phyloP scores from a whole-genome alignment of 1,140 invertebrate species.

The Aphis gossypii region DNA sequence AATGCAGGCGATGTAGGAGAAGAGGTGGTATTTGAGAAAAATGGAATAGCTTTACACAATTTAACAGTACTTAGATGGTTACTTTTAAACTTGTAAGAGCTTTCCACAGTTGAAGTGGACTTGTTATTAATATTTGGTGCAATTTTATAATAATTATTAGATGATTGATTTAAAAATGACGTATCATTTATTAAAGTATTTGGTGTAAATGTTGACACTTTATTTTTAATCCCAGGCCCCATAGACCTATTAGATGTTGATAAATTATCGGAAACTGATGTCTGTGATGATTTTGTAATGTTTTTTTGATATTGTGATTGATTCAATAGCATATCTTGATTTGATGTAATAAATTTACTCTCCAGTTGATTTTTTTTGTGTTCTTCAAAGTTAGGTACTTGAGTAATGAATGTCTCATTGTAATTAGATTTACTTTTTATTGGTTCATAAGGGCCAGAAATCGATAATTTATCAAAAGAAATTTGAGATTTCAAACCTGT shows the following conservation, averaged over 20 bases:
- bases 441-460: neutral
- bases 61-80: neutral
- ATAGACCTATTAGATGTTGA: neutral
- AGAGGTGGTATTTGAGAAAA: slow-evolving; percentile 43
- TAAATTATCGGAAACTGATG: neutral
- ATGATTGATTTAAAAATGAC: neutral
- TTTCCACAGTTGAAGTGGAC: neutral
- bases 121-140: neutral
- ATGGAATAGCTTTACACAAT: slow-evolving; percentile 40
- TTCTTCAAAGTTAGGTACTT: neutral
- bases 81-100: neutral
- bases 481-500: neutral
- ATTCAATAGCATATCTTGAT: neutral
- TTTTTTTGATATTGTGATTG: neutral
- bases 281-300: neutral
- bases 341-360: neutral
- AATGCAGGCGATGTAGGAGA: neutral
- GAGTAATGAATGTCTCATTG: neutral
- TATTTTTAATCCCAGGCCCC: slow-evolving; percentile 29
- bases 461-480: neutral
- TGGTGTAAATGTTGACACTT: neutral
- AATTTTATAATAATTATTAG: neutral
- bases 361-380: neutral
- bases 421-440: neutral
- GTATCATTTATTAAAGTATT: neutral